Evolutionary conservation across 1,140 invertebrate species (phyloP).

Genomic region (Lutraria rhynchaena): DNA sequence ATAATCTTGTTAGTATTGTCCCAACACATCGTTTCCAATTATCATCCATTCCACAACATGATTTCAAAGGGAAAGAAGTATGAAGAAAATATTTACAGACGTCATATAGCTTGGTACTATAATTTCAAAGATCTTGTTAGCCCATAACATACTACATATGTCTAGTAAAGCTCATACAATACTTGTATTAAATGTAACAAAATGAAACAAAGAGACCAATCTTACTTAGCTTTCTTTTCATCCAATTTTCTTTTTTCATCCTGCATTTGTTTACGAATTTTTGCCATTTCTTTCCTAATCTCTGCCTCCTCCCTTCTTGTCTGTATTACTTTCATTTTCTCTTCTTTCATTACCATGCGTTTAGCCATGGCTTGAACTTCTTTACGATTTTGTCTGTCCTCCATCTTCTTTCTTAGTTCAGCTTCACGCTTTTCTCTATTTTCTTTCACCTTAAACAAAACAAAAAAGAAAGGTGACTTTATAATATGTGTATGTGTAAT

Average conservation of each 20-base stretch:
- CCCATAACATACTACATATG: too few relatives aligned
- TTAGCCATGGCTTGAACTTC: slow-evolving; percentile 76
- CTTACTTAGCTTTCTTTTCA: slow-evolving; percentile 71
- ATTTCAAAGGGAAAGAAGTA: too few relatives aligned
- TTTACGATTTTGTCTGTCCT: slow-evolving; percentile 74
- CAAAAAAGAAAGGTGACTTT: neutral
- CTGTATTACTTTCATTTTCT: slow-evolving; percentile 72
- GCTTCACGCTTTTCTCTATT: slow-evolving; percentile 77
- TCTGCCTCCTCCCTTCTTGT: slow-evolving; percentile 77
- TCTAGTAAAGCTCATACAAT: too few relatives aligned
- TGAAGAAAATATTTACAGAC: too few relatives aligned
- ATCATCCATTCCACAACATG: too few relatives aligned
- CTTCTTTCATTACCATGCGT: slow-evolving; percentile 76
- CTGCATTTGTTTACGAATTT: slow-evolving; percentile 79
- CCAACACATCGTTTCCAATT: too few relatives aligned
- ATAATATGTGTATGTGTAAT: neutral
- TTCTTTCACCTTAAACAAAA: slow-evolving; percentile 76
- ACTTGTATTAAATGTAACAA: neutral
- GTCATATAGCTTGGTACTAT: too few relatives aligned
- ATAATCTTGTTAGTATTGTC: too few relatives aligned
- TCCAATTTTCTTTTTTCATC: slow-evolving; percentile 72
- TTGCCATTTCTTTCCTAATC: slow-evolving; percentile 79
- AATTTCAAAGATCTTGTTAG: too few relatives aligned
- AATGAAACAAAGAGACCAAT: neutral
- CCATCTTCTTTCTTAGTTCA: slow-evolving; percentile 69